Evolutionary conservation across 2,888 invertebrate species (phyloP).

Genomic region (Eilema sororculum): DNA sequence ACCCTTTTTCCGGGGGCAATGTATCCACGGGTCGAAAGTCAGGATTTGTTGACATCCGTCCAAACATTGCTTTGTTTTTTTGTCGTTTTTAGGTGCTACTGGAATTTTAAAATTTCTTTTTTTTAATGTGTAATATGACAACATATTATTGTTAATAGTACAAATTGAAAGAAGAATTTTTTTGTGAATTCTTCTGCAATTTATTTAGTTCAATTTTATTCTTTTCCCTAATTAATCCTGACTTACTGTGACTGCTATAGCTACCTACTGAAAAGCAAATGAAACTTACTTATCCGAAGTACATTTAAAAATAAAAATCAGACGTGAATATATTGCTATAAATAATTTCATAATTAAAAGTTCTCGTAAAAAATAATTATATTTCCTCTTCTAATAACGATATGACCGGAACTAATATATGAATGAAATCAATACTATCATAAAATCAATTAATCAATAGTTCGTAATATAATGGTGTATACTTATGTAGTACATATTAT

Average conservation of each 20-base stretch:
- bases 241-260: too few relatives aligned
- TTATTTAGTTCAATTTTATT: too few relatives aligned
- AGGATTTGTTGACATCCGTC: slow-evolving; percentile 80
- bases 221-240: too few relatives aligned
- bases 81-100: slow-evolving; percentile 67
- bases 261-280: too few relatives aligned
- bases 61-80: slow-evolving; percentile 66
- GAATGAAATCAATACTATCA: neutral
- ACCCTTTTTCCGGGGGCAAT: slow-evolving; percentile 73
- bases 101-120: slow-evolving; percentile 53
- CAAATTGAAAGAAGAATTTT: too few relatives aligned
- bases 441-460: neutral
- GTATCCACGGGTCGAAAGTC: slow-evolving; percentile 72
- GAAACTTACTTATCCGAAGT: too few relatives aligned
- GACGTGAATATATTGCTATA: neutral
- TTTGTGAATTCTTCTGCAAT: too few relatives aligned
- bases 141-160: too few relatives aligned
- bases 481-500: too few relatives aligned
- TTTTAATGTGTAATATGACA: too few relatives aligned
- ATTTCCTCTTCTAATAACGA: neutral
- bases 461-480: neutral
- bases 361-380: neutral
- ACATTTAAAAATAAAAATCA: too few relatives aligned
- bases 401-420: neutral
- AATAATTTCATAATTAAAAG: neutral